A percentile compares a stretch with the other conserved stretches of the same genome.
Evolutionary conservation across 2,113 vertebrate species (phyloP).

Genomic region (Protobothrops flavoviridis): DNA sequence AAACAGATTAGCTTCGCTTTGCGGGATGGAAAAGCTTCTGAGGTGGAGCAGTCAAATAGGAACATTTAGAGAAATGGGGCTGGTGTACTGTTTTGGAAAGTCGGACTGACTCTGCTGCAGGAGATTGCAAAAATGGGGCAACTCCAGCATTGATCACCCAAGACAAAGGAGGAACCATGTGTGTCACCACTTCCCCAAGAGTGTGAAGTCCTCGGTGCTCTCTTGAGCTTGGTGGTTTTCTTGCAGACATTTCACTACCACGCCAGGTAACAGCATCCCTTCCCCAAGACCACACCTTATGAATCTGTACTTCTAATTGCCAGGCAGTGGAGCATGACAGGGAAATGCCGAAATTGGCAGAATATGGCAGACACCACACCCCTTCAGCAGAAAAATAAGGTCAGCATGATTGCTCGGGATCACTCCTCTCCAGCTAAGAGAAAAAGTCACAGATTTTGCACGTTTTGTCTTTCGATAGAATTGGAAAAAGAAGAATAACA

Average conservation of each 20-base stretch:
- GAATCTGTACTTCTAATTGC: neutral
- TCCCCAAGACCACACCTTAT: neutral
- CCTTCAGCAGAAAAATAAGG: neutral
- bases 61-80: neutral
- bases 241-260: neutral
- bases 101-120: neutral
- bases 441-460: neutral
- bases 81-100: neutral
- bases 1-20: neutral
- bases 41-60: neutral
- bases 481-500: neutral
- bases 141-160: neutral
- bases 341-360: neutral
- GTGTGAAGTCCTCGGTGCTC: neutral
- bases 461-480: neutral
- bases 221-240: neutral
- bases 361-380: neutral
- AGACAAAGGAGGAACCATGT: neutral
- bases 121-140: neutral
- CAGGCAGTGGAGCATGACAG: neutral
- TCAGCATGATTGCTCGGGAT: neutral
- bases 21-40: neutral
- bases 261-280: neutral
- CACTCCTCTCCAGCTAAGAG: neutral
- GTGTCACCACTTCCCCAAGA: neutral